Base-by-base conservation (phyloP, 1,140 invertebrate genomes). In the Bombus picipes region DNA sequence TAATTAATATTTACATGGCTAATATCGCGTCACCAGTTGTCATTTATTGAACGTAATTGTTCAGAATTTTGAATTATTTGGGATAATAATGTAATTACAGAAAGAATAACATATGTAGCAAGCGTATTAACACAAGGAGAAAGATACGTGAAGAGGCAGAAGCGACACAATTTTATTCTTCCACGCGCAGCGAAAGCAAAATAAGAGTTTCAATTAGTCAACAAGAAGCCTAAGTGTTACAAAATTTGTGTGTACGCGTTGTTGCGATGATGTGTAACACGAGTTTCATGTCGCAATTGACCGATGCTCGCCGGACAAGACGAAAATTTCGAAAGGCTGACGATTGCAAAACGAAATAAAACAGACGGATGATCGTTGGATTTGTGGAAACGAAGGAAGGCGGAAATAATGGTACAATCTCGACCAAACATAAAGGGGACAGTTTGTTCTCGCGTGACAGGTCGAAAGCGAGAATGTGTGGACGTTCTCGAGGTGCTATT, bases 401-500 rank as follows among this genome's bases (percentile, higher is more conserved):
- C 71, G 81, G 81, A 82, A 82, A 65, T 66, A 75, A 66, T 75
- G 25, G 32, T 82, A 82, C 65, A 66, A 66, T 75, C 81, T 65
- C 81, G 18, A 43, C 71, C 53, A n/a, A 59, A 82, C 39, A 22
- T 62, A 82, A 82, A 53, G 81, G 71, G 71, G 59, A 66, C 71
- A 81, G 41, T 25, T 81, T 59, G 66, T 72, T 72, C 70, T 85
- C 65, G 76, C 34, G 65, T 70, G 82, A 83, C 82, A 83, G 59
- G 59, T 83, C 82, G 82, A 77, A 77, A 83, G 82, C 74, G 82
- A 83, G 82, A 83, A 83, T 53, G 22, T 28, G 41, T 66, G 71
- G 57, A 65, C 57, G 70, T 75, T 74, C 57, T 25, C 9, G 10
- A 76, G 81, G 47, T 37, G 15, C 12, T 39, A 83, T 78, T 57